phyloP scores from a whole-genome alignment of 1,140 invertebrate species.

The Drosophila sp. region DNA sequence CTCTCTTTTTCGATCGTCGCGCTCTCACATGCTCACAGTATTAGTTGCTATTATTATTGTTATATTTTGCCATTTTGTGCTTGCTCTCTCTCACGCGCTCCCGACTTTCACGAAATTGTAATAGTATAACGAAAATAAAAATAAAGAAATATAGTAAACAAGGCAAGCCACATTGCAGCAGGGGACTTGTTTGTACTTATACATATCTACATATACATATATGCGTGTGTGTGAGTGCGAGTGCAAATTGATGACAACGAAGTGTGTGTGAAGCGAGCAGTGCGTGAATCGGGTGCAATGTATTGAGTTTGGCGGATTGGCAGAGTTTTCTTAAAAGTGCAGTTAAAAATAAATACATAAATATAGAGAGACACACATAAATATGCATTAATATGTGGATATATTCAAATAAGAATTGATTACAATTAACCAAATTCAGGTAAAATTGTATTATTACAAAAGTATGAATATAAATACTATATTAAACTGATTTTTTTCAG shows the following conservation, averaged over 20 bases:
- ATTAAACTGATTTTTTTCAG: slow-evolving; percentile 11
- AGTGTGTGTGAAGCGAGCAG: slow-evolving; percentile 31
- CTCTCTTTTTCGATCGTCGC: slow-evolving; percentile 27
- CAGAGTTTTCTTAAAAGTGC: slow-evolving; percentile 35
- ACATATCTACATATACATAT: not conserved
- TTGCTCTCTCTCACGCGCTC: slow-evolving; percentile 37
- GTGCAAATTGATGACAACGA: slow-evolving; percentile 49
- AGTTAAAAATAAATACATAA: slow-evolving; percentile 43
- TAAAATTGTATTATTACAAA: not conserved
- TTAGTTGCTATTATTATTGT: slow-evolving; percentile 67
- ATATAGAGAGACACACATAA: slow-evolving; percentile 1
- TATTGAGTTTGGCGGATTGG: slow-evolving; percentile 37
- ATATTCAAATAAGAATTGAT: not conserved
- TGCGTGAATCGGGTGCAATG: slow-evolving; percentile 41
- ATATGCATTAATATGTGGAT: not conserved
- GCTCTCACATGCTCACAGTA: slow-evolving; percentile 39
- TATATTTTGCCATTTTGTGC: slow-evolving; percentile 56
- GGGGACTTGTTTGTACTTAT: slow-evolving; percentile 22
- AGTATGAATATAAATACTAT: not conserved
- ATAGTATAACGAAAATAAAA: slow-evolving; percentile 50
- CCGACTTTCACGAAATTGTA: slow-evolving; percentile 71
- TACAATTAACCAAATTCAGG: not conserved
- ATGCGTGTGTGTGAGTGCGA: slow-evolving; percentile 15
- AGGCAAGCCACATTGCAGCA: slow-evolving; percentile 54
- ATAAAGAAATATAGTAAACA: slow-evolving; percentile 50